phyloP scores from a whole-genome alignment of 2,797 vertebrate genomes.

The Chaunax sp. region DNA sequence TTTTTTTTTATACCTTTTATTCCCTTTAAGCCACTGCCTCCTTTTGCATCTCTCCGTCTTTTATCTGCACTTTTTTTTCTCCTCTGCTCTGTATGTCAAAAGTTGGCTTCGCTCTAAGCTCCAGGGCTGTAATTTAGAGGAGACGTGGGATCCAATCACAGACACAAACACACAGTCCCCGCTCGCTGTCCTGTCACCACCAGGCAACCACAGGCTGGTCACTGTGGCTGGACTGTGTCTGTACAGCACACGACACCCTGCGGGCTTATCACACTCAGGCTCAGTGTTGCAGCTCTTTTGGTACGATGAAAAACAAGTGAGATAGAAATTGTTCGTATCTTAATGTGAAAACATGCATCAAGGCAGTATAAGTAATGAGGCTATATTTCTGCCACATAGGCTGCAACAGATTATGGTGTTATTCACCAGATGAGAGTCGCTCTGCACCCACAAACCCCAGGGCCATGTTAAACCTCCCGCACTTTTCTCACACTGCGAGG shows the following conservation, averaged over 20 bases:
- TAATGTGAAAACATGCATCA: constrained; percentile 10
- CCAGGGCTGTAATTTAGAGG: constrained; percentile 70
- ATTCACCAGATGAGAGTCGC: constrained; percentile 72
- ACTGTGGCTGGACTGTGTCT: constrained; percentile 70
- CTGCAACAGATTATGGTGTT: constrained; percentile 71
- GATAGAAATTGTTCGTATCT: not conserved
- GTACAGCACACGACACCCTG: constrained; percentile 67
- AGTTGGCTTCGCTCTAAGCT: constrained; percentile 56
- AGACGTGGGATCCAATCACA: constrained; percentile 67
- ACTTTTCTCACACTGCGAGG: constrained; percentile 64
- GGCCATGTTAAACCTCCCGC: constrained; percentile 63
- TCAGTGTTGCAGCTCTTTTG: not conserved
- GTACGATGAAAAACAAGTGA: not conserved
- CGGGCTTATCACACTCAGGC: constrained; percentile 52
- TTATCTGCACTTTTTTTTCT: constrained; percentile 39
- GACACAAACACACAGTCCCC: constrained; percentile 71
- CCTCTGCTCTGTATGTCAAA: constrained; percentile 55
- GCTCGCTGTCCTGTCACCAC: constrained; percentile 67
- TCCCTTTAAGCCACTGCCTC: constrained; percentile 23
- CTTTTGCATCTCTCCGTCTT: constrained; percentile 29
- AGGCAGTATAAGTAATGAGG: constrained; percentile 44
- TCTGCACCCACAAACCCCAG: constrained; percentile 67
- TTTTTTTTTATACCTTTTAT: no score
- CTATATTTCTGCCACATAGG: constrained; percentile 57
- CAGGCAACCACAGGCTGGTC: constrained; percentile 70